A percentile compares a stretch with the other conserved stretches of the same genome.
These are phyloP conservation scores for Merluccius polli DNA, from an alignment of 2,797 vertebrate species.

Conservation along the genomic window DNA sequence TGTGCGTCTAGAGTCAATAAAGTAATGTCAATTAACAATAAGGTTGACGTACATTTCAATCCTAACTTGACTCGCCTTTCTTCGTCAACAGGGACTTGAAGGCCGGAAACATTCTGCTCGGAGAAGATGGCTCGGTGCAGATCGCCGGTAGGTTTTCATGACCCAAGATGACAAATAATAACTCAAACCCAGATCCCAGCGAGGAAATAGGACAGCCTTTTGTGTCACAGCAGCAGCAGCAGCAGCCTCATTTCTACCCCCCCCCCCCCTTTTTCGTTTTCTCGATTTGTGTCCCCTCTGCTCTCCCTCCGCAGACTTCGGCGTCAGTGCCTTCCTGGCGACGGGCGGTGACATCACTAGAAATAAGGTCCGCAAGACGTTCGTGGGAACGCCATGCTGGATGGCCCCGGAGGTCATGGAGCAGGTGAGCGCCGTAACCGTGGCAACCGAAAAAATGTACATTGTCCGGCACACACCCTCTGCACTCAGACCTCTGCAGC, in stretches of 20 bases:
- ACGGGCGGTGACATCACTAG: constrained; percentile 95
- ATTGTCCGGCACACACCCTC: no score
- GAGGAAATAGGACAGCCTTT: neutral
- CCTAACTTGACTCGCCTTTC: constrained; percentile 19
- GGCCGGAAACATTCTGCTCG: constrained; percentile 97
- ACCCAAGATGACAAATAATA: neutral
- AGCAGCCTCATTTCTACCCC: neutral
- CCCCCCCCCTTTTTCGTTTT: neutral
- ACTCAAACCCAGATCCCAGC: neutral
- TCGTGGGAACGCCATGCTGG: constrained; percentile 97
- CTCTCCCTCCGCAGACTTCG: constrained; percentile 77
- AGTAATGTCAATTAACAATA: neutral
- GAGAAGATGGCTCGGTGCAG: constrained; percentile 96
- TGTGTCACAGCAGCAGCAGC: neutral
- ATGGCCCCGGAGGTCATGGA: constrained; percentile 99
- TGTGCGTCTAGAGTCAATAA: neutral
- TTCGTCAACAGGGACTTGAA: constrained; percentile 88
- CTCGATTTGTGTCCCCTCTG: neutral
- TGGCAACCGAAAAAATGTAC: neutral
- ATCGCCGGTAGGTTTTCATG: constrained; percentile 87
- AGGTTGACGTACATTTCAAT: neutral
- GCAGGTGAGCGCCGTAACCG: constrained; percentile 72
- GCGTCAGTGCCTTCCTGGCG: constrained; percentile 94
- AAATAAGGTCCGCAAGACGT: constrained; percentile 97
- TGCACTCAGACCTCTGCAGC: no score